Base-by-base conservation (phyloP, 2,888 invertebrate genomes). In the Entomobrya multifasciata region DNA sequence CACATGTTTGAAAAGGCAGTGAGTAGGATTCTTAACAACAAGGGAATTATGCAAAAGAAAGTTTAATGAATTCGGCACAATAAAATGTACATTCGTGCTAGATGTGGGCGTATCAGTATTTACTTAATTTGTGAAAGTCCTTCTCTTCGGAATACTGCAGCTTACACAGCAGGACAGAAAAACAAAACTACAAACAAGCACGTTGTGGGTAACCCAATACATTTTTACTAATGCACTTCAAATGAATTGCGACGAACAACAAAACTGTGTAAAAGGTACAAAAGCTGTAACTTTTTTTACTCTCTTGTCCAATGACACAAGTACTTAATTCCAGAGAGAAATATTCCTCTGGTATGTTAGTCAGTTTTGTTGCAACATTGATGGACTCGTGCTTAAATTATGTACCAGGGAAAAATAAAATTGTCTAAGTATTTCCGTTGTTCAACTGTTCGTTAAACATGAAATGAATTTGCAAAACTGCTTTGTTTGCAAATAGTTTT, bases 61-160 rank as follows among this genome's bases (percentile, higher is more conserved):
- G 65, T 17, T 65, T 65, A 41, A 41, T 65, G 47, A 67, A 25
- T 67, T 47, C 25, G 47, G 67, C 20, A 15, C 44, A 25, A 47
- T 25, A 44, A 67, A 22, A 44, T 13, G n/a, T 15, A 3, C 15
- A n/a, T 36, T 67, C 67, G 67, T 67, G 67, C 25, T 47, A 67
- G 67, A 67, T 67, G 67, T 67, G 67, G 67, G 67, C 67, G 67
- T 67, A 67, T 44, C 22, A 41, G 44, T 44, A 17, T 10, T 22
- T 36, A 8, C 22, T 41, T 44, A 67, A 67, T 13, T 44, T 60
- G 60, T 60, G 13, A 60, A 30, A 36, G 36, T 36, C 4, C 36
- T 36, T 36, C 5, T 36, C 5, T 36, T 36, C 5, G 36, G 8
- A 4, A 8, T 36, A 36, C 36, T 36, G 8, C 36, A n/a, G n/a